Evolutionary conservation across 1,140 invertebrate genomes (phyloP).

Genomic region (Sitophilus oryzae): DNA sequence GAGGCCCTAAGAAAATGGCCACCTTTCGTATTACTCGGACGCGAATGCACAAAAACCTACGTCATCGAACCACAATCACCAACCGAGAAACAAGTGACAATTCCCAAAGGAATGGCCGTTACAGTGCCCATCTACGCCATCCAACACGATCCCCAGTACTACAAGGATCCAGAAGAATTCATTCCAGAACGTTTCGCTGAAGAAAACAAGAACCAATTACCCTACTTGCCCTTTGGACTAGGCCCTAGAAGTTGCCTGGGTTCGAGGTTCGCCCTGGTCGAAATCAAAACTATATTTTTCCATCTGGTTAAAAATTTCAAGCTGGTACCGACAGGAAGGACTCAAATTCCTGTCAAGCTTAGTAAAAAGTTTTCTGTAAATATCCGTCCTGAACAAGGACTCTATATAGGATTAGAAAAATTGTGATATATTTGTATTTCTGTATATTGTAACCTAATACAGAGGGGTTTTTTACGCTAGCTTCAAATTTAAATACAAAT

Average conservation of each 20-base stretch:
- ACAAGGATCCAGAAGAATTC: conserved; percentile 45
- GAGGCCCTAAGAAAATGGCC: conserved; percentile 54
- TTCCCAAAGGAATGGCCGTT: conserved; percentile 24
- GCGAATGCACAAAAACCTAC: conserved; percentile 42
- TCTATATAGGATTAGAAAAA: conserved; percentile 17
- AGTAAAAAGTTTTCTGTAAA: conserved; percentile 18
- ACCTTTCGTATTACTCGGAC: conserved; percentile 42
- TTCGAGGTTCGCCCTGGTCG: conserved; percentile 35
- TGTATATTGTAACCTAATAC: no score
- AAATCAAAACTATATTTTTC: conserved; percentile 38
- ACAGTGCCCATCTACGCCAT: conserved; percentile 51
- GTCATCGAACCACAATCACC: conserved; percentile 14
- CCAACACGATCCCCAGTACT: conserved; percentile 40
- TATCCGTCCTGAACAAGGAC: conserved; percentile 18
- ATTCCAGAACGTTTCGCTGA: conserved; percentile 32
- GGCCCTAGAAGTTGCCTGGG: conserved; percentile 39
- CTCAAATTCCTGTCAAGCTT: conserved; percentile 29
- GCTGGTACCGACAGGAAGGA: conserved; percentile 33
- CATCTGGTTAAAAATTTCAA: conserved; percentile 35
- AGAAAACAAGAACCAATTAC: conserved; percentile 36
- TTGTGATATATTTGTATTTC: not conserved
- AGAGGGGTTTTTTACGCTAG: no score
- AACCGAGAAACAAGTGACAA: conserved; percentile 7
- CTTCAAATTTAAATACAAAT: no score
- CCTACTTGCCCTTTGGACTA: conserved; percentile 49